phyloP scores from a whole-genome alignment of 2,888 invertebrate species.

The Cephus rjabovi region DNA sequence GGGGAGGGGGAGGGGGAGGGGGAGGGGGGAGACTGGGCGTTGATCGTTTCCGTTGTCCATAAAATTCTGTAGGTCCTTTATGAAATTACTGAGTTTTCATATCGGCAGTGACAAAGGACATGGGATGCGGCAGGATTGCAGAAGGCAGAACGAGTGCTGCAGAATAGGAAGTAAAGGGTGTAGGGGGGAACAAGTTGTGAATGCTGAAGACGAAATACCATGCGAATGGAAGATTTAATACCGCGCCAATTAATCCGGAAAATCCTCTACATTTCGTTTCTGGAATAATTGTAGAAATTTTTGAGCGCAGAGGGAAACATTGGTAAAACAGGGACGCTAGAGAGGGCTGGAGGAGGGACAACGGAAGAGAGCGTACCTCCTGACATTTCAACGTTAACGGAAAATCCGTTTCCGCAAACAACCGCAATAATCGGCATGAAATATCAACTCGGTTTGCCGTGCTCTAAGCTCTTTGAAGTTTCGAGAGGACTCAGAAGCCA shows the following conservation, averaged over 20 bases:
- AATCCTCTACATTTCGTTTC: neutral
- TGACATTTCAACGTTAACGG: neutral
- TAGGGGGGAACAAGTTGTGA: neutral
- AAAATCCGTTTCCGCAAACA: neutral
- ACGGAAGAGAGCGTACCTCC: too few relatives aligned
- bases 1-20: too few relatives aligned
- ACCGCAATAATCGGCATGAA: neutral
- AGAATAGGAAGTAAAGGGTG: too few relatives aligned
- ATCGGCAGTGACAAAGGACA: too few relatives aligned
- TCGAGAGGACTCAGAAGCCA: constrained; percentile 3
- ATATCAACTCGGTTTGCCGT: neutral
- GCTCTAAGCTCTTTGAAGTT: neutral
- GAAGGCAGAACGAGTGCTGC: too few relatives aligned
- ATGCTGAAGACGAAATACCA: neutral
- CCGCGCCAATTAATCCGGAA: neutral
- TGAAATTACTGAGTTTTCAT: too few relatives aligned
- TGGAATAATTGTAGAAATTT: neutral
- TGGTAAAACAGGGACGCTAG: neutral
- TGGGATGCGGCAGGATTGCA: too few relatives aligned
- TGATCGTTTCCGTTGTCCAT: too few relatives aligned
- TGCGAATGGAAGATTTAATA: neutral
- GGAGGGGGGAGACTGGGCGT: too few relatives aligned
- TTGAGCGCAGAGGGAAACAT: too few relatives aligned
- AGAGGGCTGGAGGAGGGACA: neutral
- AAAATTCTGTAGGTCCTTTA: too few relatives aligned